Conservation (phyloP, 2,888 invertebrate species). For the Lasioglossum vierecki region DNA sequence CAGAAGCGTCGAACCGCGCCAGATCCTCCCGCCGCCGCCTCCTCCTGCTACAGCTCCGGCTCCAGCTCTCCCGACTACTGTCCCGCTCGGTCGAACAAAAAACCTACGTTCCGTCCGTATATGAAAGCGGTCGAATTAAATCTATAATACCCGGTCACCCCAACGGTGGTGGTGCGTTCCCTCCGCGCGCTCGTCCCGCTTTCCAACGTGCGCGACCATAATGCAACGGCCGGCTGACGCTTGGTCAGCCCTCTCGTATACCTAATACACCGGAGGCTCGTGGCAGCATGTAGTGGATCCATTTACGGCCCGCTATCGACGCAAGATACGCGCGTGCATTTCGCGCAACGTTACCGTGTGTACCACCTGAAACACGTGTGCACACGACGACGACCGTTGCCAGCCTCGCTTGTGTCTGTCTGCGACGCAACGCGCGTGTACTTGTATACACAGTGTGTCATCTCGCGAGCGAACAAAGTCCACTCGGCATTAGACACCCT, state of each 20-base stretch:
- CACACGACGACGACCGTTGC: slow-evolving; percentile 4
- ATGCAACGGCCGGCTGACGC: slow-evolving; percentile 58
- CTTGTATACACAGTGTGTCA: slow-evolving; percentile 66
- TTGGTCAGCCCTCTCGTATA: slow-evolving; percentile 46
- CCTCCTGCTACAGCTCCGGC: neutral
- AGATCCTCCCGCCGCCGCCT: neutral
- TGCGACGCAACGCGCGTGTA: slow-evolving; percentile 7
- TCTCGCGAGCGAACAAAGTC: slow-evolving; percentile 78
- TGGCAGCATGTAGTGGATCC: slow-evolving; percentile 49
- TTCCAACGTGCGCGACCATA: slow-evolving; percentile 55
- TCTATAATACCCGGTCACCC: slow-evolving; percentile 45
- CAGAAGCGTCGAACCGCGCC: slow-evolving; percentile 70
- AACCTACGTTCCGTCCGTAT: slow-evolving; percentile 37
- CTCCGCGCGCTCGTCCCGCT: slow-evolving; percentile 36
- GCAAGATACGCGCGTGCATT: slow-evolving; percentile 58
- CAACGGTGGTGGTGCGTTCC: neutral
- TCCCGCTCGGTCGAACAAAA: slow-evolving; percentile 36
- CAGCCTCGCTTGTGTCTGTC: neutral
- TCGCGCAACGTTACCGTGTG: slow-evolving; percentile 46
- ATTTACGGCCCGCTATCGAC: slow-evolving; percentile 59
- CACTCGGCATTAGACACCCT: slow-evolving; percentile 79
- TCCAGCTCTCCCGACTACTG: neutral
- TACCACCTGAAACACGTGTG: slow-evolving; percentile 24
- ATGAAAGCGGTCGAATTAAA: slow-evolving; percentile 62
- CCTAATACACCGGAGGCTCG: slow-evolving; percentile 45